A percentile compares a stretch with the other conserved stretches of the same genome.
These are phyloP conservation scores for Idris sp. DNA, from an alignment of 1,140 invertebrate genomes.

Conservation along the genomic window DNA sequence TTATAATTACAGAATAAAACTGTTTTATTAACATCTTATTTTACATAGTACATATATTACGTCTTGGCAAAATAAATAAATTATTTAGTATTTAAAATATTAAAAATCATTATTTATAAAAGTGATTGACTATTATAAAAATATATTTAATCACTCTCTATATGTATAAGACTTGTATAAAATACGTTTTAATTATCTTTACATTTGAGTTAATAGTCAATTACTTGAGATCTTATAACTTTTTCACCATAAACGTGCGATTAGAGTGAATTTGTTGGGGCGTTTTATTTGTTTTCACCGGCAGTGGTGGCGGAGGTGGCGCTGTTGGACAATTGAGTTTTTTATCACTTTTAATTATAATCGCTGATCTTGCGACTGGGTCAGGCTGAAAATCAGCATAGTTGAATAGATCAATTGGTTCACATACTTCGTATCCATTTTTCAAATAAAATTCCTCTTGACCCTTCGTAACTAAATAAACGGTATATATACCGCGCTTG, in stretches of 20 bases:
- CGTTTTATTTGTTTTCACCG: slow-evolving; percentile 48
- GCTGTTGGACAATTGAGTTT: slow-evolving; percentile 62
- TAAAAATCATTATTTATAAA: too few relatives aligned
- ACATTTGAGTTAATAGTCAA: too few relatives aligned
- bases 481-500: slow-evolving; percentile 80
- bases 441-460: slow-evolving; percentile 87
- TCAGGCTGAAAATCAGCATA: slow-evolving; percentile 63
- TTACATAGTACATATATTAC: too few relatives aligned
- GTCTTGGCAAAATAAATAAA: too few relatives aligned
- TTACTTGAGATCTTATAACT: slow-evolving; percentile 24
- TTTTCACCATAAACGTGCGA: slow-evolving; percentile 64
- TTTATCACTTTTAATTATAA: slow-evolving; percentile 36
- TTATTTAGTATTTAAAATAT: slow-evolving; percentile 4
- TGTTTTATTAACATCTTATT: too few relatives aligned
- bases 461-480: slow-evolving; percentile 87
- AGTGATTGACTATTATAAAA: too few relatives aligned
- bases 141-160: too few relatives aligned
- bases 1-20: too few relatives aligned
- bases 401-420: slow-evolving; percentile 84
- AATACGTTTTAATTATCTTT: too few relatives aligned
- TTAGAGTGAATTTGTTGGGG: slow-evolving; percentile 28
- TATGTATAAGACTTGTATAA: too few relatives aligned
- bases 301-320: slow-evolving; percentile 76
- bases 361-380: slow-evolving; percentile 30
- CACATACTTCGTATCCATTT: slow-evolving; percentile 84